Conservation (phyloP, 1,140 invertebrate species). For the Adelges cooleyi region DNA sequence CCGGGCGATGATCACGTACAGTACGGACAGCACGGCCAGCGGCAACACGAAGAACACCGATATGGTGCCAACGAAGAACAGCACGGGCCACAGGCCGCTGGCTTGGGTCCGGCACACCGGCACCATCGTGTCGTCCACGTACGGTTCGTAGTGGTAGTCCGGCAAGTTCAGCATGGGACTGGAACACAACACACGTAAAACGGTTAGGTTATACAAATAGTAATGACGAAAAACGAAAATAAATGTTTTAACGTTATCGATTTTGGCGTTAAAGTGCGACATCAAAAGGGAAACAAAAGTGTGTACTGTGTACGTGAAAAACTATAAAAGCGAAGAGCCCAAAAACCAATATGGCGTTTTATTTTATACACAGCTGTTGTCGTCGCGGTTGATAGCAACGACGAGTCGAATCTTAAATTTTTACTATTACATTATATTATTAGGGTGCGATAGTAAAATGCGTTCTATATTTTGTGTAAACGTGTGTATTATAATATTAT, state of each 20-base stretch:
- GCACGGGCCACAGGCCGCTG: slow-evolving; percentile 50
- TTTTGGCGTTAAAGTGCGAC: too few relatives aligned
- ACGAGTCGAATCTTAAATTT: too few relatives aligned
- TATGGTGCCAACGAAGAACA: slow-evolving; percentile 61
- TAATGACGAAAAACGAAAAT: background rate
- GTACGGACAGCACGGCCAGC: slow-evolving; percentile 55
- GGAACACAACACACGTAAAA: slow-evolving; percentile 26
- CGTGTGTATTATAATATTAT: too few relatives aligned
- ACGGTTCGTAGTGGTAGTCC: slow-evolving; percentile 45
- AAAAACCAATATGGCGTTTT: background rate
- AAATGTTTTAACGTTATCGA: too few relatives aligned
- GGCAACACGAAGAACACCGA: slow-evolving; percentile 65
- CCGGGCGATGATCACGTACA: slow-evolving; percentile 65
- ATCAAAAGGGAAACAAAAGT: background rate
- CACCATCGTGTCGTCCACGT: slow-evolving; percentile 43
- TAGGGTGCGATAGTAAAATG: too few relatives aligned
- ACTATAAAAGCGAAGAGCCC: slow-evolving; percentile 15
- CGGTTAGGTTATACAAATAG: background rate
- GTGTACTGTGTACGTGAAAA: background rate
- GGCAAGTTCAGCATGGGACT: slow-evolving; percentile 54
- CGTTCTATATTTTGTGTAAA: too few relatives aligned
- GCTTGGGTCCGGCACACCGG: slow-evolving; percentile 51
- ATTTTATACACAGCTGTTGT: too few relatives aligned
- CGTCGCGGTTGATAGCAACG: too few relatives aligned
- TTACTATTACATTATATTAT: too few relatives aligned